Evolutionary conservation across 2,797 vertebrate species (phyloP), one percentile per base, ranked within the genome.

Genomic region (Tokudaia tokunoshimensis): DNA sequence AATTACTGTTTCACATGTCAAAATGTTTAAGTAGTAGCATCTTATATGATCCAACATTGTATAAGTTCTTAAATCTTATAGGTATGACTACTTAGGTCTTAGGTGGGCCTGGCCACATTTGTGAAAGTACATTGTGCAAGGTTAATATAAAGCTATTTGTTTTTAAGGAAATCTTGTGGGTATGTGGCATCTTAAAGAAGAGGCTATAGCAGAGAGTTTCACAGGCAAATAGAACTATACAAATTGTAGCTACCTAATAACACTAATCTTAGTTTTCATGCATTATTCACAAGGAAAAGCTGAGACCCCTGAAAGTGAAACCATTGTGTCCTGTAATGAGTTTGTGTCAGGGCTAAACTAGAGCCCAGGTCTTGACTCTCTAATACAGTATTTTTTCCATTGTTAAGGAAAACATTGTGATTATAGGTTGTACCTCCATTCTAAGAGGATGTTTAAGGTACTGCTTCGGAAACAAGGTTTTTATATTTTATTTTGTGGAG

Each of bases 401-500:
- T 94, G 22, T 87, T 37, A 44, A 24, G 75, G 52, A 52, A 52
- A 52, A 52, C 52, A 52, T 52, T 52, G 52, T 52, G 52, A 52
- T 52, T 52, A 52, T 52, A 52, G 52, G 52, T 52, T 52, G 12
- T 52, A 52, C 52, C 12, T 52, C 12, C 52, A 57, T 95, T 83
- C 59, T 50, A 2, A 44, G 20, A 79, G 17, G 7, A 72, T 82
- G n/a, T 94, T 94, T 75, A 82, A 97, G 63, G 31, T 94, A 12
- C 88, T 63, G 67, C 57, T 76, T 24, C 78, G 86, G 75, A 97
- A 80, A 22, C 13, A 89, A 55, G 24, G 57, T 72, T 94, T 79
- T 80, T 57, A 92, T 90, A 47, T 70, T 89, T 85, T 26, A 70
- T 86, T 96, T 95, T 95, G 34, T 72, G 96, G 82, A 70, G 70